Percentiles rank a stretch among this genome's conserved stretches.
phyloP scores from a whole-genome alignment of 2,888 invertebrate genomes.

The Seira ritae region DNA sequence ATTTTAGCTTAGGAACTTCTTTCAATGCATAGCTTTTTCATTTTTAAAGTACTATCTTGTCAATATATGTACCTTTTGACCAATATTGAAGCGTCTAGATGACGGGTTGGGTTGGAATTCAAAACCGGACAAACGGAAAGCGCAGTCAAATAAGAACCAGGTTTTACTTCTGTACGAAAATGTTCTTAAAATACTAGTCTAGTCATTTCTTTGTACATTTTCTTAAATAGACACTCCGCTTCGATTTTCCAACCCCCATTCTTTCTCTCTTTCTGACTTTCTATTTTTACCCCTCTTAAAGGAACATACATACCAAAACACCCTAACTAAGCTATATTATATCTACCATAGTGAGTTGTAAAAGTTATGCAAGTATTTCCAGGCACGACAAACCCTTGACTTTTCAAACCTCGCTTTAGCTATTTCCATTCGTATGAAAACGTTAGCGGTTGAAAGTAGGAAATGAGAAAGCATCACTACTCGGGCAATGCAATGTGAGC shows the following conservation, averaged over 20 bases:
- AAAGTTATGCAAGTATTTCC: background rate
- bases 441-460: background rate
- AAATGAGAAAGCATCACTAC: slow-evolving; percentile 10
- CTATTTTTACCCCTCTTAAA: background rate
- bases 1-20: no score
- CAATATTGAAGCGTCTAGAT: no score
- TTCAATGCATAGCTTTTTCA: no score
- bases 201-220: background rate
- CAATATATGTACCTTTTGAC: no score
- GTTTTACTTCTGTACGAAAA: no score
- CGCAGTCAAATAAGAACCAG: no score
- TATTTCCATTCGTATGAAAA: background rate
- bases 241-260: background rate
- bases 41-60: no score
- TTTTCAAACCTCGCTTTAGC: background rate
- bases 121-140: no score
- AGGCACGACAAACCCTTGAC: background rate
- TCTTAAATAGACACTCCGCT: background rate
- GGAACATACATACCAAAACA: background rate
- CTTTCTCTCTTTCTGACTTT: background rate
- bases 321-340: no score
- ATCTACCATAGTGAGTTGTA: no score
- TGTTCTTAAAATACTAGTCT: no score
- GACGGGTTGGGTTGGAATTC: no score
- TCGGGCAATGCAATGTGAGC: slow-evolving; percentile 16